Percentiles rank a stretch among this genome's conserved stretches.
phyloP scores from a whole-genome alignment of 2,888 invertebrate species.

The Allophyes oxyacanthae region DNA sequence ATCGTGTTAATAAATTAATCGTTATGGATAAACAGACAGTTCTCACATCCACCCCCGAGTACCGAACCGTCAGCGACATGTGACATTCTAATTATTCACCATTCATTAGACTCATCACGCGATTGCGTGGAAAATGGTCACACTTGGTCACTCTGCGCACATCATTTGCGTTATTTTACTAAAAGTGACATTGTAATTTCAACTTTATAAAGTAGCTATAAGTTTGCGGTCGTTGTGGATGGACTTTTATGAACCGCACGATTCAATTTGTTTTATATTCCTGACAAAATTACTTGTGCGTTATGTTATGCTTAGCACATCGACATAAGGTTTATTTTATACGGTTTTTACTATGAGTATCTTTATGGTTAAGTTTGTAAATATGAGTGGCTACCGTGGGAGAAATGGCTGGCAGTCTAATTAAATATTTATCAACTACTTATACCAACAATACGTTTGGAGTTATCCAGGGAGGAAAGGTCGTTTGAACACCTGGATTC shows the following conservation, averaged over 20 bases:
- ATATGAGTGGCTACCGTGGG: conserved; percentile 77
- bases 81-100: conserved; percentile 78
- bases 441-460: conserved; percentile 56
- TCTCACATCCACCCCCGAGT: conserved; percentile 68
- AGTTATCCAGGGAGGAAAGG: conserved; percentile 74
- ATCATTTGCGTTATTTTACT: conserved; percentile 25
- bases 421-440: conserved; percentile 82
- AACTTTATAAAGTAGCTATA: conserved; percentile 29
- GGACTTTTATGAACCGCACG: not conserved
- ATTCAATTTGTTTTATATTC: conserved; percentile 24
- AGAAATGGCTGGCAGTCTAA: conserved; percentile 75
- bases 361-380: conserved; percentile 41
- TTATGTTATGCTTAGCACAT: conserved; percentile 17
- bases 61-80: conserved; percentile 71
- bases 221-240: not conserved
- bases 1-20: conserved; percentile 43
- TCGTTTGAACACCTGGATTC: conserved; percentile 77
- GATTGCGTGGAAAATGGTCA: conserved; percentile 79
- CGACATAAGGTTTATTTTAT: conserved; percentile 44
- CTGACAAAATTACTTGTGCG: conserved; percentile 39
- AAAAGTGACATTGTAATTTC: conserved; percentile 26
- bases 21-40: conserved; percentile 41
- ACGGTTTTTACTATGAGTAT: not conserved
- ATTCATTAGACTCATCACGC: conserved; percentile 80
- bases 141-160: conserved; percentile 67